Base-by-base conservation (phyloP, 1,140 invertebrate species). In the Ooceraea biroi region DNA sequence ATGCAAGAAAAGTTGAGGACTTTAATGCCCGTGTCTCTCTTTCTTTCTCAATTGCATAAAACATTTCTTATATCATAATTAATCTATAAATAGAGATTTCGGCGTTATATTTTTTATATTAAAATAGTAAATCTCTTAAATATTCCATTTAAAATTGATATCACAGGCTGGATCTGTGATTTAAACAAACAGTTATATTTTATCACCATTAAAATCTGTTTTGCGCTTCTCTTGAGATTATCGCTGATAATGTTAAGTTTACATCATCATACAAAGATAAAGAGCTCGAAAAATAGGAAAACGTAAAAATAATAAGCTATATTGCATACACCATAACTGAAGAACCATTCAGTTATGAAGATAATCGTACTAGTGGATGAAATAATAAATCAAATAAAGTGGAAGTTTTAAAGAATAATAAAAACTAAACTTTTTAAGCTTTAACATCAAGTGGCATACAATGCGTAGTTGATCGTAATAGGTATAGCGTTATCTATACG, bases 31-130 rank as follows among this genome's bases (percentile, higher is more conserved):
- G n/a, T n/a, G n/a, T n/a, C n/a, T n/a, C n/a, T n/a, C n/a, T n/a
- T n/a, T n/a, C n/a, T 52, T 50, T 77, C n/a, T 68, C 65, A 68
- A 68, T 50, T 5, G 36, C 3, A 50, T n/a, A 50, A 46, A 22
- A 50, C n/a, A 10, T 19, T 1, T 22, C 5, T 48, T 17, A 14
- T 27, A 17, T 27, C 0, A 65, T 3, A 48, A 48, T 68, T 27
- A 68, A 10, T 25, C 8, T 14, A 27, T n/a, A 1, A 17, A n/a
- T 36, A 27, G 14, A 60, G 25, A 3, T 36, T 7, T 7, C 36
- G 2, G 14, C 25, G 25, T 17, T 60, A 27, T 27, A 60, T 60
- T 1, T 30, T 27, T 17, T 1, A 14, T n/a, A n/a, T n/a, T n/a
- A 60, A 17, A n/a, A 60, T 14, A 60, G 5, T 25, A 14, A 3